Evolutionary conservation across 2,888 invertebrate species (phyloP).

Genomic region (Melipona beecheii): DNA sequence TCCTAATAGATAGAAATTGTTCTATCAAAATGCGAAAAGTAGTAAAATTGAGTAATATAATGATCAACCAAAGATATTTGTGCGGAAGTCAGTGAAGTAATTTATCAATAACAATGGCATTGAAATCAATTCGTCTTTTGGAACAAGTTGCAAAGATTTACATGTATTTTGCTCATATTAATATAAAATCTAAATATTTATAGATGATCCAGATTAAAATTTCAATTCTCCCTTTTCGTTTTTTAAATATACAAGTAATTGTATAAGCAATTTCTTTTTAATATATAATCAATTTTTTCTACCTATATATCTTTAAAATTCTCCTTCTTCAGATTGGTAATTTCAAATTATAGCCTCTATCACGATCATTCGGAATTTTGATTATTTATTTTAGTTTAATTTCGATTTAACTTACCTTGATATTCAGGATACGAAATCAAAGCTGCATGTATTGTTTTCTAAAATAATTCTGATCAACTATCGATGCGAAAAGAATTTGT

Average conservation of each 20-base stretch:
- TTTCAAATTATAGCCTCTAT: neutral
- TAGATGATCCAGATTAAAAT: neutral
- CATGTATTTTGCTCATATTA: neutral
- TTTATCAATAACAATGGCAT: neutral
- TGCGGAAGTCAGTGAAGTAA: neutral
- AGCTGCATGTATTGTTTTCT: constrained; percentile 18
- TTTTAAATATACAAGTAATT: no score
- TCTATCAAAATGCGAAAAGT: neutral
- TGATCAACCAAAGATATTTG: neutral
- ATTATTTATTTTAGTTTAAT: neutral
- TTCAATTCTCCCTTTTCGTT: neutral
- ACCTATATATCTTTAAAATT: neutral
- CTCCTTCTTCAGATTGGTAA: neutral
- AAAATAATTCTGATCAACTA: neutral
- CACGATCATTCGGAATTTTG: neutral
- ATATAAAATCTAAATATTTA: neutral
- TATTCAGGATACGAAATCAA: neutral
- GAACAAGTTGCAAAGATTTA: neutral
- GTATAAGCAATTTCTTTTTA: no score
- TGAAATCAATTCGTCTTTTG: neutral
- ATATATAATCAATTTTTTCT: neutral
- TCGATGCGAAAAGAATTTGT: constrained; percentile 12
- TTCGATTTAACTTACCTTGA: constrained; percentile 24
- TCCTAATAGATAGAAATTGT: neutral
- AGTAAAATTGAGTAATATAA: neutral